Percentiles rank a stretch among this genome's conserved stretches.
Conservation (phyloP, 2,113 vertebrate genomes). For the Jacana jacana region DNA sequence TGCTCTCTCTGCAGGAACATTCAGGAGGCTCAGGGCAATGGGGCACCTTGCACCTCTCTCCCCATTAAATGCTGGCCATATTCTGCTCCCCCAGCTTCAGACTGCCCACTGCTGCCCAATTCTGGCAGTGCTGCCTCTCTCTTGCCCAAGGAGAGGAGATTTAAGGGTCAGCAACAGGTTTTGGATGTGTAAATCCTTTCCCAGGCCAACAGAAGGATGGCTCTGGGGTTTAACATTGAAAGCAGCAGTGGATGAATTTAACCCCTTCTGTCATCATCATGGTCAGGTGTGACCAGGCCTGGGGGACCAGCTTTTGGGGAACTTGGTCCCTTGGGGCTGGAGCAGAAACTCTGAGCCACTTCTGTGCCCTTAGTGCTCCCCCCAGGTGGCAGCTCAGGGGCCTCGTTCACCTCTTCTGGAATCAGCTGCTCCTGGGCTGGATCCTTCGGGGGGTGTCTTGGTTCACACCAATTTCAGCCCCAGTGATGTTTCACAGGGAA, state of each 20-base stretch:
- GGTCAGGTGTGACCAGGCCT: fast-evolving
- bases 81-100: not conserved
- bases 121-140: not conserved
- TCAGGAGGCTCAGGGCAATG: fast-evolving
- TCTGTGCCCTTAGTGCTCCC: too few relatives aligned
- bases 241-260: not conserved
- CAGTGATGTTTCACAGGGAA: not conserved
- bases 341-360: not conserved
- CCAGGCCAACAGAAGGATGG: fast-evolving
- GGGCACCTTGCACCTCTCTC: not conserved
- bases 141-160: not conserved
- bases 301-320: not conserved
- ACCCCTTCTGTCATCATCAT: not conserved
- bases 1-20: not conserved
- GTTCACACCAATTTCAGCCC: not conserved
- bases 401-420: not conserved
- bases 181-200: not conserved
- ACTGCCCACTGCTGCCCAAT: not conserved
- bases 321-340: not conserved
- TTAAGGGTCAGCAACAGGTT: not conserved
- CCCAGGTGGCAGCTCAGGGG: not conserved
- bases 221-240: not conserved
- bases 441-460: not conserved
- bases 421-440: not conserved
- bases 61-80: fast-evolving